Base-by-base conservation (phyloP, 2,797 vertebrate species). In the Chaunax sp. region DNA sequence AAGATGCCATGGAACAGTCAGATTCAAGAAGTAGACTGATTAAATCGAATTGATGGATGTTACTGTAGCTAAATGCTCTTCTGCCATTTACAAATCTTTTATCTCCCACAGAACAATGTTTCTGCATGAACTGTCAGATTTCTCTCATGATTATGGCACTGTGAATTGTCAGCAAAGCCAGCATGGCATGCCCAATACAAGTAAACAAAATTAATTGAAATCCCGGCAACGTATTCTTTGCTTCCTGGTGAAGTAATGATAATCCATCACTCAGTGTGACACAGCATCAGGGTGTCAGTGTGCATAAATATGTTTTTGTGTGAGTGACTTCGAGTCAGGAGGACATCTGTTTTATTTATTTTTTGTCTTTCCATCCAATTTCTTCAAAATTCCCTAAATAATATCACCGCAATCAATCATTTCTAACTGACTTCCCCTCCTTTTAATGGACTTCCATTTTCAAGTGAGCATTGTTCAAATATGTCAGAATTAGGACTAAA, bases 181-280 rank as follows among this genome's bases (percentile, higher is more conserved):
- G 44, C 68, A 25, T 30, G 51, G 25, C 59, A 47, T 44, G 52
- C 72, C 14, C 41, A 62, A 56, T 38, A 46, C 62, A 69, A 82
- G 58, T 75, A 69, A 73, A 81, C 2, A 1, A 78, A 72, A 77
- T 75, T 60, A 78, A 87, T 85, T 81, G 74, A 77, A 89, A 74
- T 70, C 58, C 54, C 75, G 80, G 78, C 69, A 76, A 60, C 37
- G 43, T 41, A 45, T 68, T 68, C 6, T 38, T 56, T 67, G 40
- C 64, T 71, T 75, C 47, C 43, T 63, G 55, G 50, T 69, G 72
- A 73, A 68, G 67, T 64, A 64, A 60, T 67, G 22, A 16, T 77
- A 77, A 82, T 81, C 66, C 52, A 50, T 65, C 16, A 25, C 78
- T 66, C 69, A 57, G 77, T 59, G 45, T 66, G 77, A 75, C 26